phyloP scores from a whole-genome alignment of 2,113 vertebrate species.

The Forbesichthys papilliferus region DNA sequence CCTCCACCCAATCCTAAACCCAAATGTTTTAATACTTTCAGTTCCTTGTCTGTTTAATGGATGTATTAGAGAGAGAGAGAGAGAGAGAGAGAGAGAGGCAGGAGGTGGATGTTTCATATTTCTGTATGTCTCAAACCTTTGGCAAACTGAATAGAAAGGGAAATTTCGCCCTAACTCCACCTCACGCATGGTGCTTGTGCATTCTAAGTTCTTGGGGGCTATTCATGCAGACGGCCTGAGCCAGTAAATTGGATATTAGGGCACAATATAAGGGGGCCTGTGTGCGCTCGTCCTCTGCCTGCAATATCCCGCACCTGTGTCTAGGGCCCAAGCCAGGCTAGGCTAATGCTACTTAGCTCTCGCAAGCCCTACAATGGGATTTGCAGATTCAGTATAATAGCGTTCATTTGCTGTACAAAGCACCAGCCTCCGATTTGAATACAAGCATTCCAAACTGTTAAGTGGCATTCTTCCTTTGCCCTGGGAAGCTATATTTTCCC shows the following conservation, averaged over 20 bases:
- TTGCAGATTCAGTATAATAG: slow-evolving; percentile 70
- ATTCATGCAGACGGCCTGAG: slow-evolving; percentile 74
- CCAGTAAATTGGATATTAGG: slow-evolving; percentile 82
- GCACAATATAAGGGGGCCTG: slow-evolving; percentile 76
- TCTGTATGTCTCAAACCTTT: slow-evolving; percentile 78
- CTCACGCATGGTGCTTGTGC: slow-evolving; percentile 72
- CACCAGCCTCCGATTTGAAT: slow-evolving; percentile 72
- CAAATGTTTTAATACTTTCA: slow-evolving; percentile 60
- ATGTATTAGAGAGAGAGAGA: slow-evolving; percentile 39
- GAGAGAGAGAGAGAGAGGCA: slow-evolving; percentile 27
- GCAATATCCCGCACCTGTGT: slow-evolving; percentile 74
- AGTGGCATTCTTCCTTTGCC: slow-evolving; percentile 72
- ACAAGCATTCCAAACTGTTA: slow-evolving; percentile 76
- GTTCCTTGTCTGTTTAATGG: slow-evolving; percentile 62
- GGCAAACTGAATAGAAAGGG: slow-evolving; percentile 72
- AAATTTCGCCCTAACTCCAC: slow-evolving; percentile 77
- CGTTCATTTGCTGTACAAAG: slow-evolving; percentile 67
- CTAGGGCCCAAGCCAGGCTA: slow-evolving; percentile 67
- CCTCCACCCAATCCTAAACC: slow-evolving; percentile 9
- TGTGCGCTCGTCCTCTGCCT: slow-evolving; percentile 76
- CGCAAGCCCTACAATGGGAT: slow-evolving; percentile 79
- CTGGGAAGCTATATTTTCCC: slow-evolving; percentile 60
- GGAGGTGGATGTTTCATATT: slow-evolving; percentile 64
- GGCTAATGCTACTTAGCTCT: slow-evolving; percentile 77
- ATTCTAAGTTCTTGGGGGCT: slow-evolving; percentile 74